Base-by-base conservation (phyloP, 2,797 vertebrate species). In the Enteromius viviparus region DNA sequence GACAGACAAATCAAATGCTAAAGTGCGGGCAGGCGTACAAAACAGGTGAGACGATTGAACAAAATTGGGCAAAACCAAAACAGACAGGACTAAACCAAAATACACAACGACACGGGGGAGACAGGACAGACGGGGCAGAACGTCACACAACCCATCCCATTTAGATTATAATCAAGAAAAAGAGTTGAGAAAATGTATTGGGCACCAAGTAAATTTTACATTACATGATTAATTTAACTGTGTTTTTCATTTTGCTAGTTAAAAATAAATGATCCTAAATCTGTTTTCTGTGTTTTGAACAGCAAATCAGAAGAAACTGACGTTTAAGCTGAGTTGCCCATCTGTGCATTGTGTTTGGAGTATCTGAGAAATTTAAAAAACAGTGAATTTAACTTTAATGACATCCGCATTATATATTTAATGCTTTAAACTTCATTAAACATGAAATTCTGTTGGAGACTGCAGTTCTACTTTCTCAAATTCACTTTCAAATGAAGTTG, bases 201-300 rank as follows among this genome's bases (percentile, higher is more conserved):
- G 51, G 19, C 47, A 17, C 47, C 0, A 72, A 51, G 47, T 72
- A 32, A 10, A 51, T 72, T 29, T 51, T 51, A 51, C 17, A 51
- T 51, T 51, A 6, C 17, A 53, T 53, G 47, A 21, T 34, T 34
- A 7, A 53, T 32, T 21, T 53, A 34, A 53, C 47, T 12, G 3
- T n/a, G 29, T 74, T 74, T 53, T 74, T 74, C 17, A 53, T 74
- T 74, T 51, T 21, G 34, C 70, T 51, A 32, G 26, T 32, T 72
- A 11, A 32, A 21, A 51, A 51, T 32, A 47, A 17, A 17, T 26
- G 0, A 9, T 47, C 26, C 47, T 5, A 9, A 15, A 70, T 71
- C 3, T 0, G 2, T 71, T 29, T 49, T 71, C 26, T 53, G 4
- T 53, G 29, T 34, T 74, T 32, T 49, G 26, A 34, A 49, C 53